These are phyloP conservation scores for Plagiodera versicolora DNA, from an alignment of 2,888 invertebrate genomes.

Conservation along the genomic window DNA sequence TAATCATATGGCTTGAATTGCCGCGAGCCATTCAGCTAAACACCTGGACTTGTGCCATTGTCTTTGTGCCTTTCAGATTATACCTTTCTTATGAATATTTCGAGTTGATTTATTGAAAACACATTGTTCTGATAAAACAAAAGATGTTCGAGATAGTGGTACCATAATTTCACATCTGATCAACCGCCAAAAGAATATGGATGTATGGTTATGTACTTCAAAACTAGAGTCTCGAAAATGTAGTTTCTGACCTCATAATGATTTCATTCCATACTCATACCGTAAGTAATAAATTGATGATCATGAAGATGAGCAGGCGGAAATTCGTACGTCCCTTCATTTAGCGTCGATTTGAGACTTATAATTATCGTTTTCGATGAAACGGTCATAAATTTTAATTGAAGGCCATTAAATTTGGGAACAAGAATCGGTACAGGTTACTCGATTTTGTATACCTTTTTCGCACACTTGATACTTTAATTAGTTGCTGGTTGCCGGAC, in stretches of 20 bases:
- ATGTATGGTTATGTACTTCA: too few relatives aligned
- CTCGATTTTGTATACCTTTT: slow-evolving; percentile 10
- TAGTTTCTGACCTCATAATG: too few relatives aligned
- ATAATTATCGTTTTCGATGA: slow-evolving; percentile 25
- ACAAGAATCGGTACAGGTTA: slow-evolving; percentile 15
- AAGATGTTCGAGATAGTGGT: slow-evolving; percentile 14
- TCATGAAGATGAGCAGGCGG: neutral
- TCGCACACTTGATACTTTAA: slow-evolving; percentile 3
- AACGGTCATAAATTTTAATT: slow-evolving; percentile 27
- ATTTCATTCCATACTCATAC: too few relatives aligned
- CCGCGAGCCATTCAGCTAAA: slow-evolving; percentile 42
- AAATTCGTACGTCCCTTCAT: slow-evolving; percentile 5
- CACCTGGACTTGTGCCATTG: slow-evolving; percentile 50
- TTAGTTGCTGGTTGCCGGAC: neutral
- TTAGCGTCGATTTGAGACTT: slow-evolving; percentile 13
- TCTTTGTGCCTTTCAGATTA: slow-evolving; percentile 38
- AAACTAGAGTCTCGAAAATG: too few relatives aligned
- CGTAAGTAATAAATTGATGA: neutral
- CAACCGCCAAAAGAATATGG: neutral
- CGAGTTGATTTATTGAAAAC: slow-evolving; percentile 30
- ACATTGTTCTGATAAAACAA: slow-evolving; percentile 32
- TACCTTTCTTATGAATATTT: slow-evolving; percentile 32
- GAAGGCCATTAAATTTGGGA: slow-evolving; percentile 21
- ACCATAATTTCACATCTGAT: slow-evolving; percentile 17
- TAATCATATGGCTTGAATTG: slow-evolving; percentile 46